Evolutionary conservation across 2,888 invertebrate genomes (phyloP).

Genomic region (Phania funesta): DNA sequence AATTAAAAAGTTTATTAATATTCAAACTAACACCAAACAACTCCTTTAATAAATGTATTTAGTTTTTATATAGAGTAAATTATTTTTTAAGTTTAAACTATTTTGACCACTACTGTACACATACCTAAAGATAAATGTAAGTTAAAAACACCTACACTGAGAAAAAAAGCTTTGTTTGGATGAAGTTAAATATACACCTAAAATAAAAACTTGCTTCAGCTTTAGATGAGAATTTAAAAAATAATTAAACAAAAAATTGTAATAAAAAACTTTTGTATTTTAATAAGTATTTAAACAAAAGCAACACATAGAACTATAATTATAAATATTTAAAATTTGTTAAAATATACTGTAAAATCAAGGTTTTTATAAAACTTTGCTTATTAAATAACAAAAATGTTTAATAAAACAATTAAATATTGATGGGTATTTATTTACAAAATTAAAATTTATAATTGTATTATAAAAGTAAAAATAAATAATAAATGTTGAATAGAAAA

Average conservation of each 20-base stretch:
- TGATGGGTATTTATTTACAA: constrained; percentile 25
- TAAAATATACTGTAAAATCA: constrained; percentile 8
- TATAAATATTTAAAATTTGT: constrained; percentile 16
- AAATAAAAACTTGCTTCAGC: constrained; percentile 63
- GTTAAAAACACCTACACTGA: constrained; percentile 31
- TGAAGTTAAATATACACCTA: constrained; percentile 64
- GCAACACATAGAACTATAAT: constrained; percentile 11
- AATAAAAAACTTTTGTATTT: constrained; percentile 57
- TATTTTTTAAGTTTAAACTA: background rate
- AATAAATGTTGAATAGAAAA: constrained; percentile 33
- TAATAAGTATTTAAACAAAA: constrained; percentile 53
- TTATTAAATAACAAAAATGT: constrained; percentile 9
- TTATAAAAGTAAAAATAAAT: constrained; percentile 31
- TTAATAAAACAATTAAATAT: constrained; percentile 5
- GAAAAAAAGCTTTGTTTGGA: constrained; percentile 65
- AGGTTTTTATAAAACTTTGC: constrained; percentile 66
- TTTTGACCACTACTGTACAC: constrained; percentile 28
- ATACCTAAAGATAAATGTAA: constrained; percentile 46
- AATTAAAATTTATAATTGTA: constrained; percentile 44
- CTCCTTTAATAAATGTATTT: no score
- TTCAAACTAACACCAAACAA: no score
- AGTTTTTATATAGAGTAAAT: no score
- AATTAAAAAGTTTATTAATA: no score
- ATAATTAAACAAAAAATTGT: constrained; percentile 28
- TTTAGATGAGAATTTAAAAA: constrained; percentile 69